A percentile compares a stretch with the other conserved stretches of the same genome.
Conservation (phyloP, 2,888 invertebrate species). For the Adelognathus sp. region DNA sequence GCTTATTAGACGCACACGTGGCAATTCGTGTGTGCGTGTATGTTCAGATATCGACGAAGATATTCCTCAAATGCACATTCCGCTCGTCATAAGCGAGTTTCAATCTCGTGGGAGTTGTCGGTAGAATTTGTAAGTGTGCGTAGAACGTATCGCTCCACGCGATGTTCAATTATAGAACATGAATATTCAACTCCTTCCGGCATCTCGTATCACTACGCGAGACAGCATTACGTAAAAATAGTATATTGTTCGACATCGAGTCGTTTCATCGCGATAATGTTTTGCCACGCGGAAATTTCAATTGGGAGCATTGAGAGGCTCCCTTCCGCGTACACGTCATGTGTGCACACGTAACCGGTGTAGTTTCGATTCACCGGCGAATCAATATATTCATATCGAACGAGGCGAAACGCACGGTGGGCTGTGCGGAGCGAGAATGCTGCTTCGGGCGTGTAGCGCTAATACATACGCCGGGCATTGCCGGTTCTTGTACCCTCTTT, state of each 20-base stretch:
- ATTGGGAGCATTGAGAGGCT: background rate
- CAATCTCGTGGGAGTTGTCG: conserved; percentile 2
- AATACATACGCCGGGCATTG: conserved; percentile 24
- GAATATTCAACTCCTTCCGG: background rate
- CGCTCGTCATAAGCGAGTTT: background rate
- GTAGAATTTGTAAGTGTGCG: background rate
- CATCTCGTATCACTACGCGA: background rate
- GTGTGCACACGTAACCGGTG: conserved; percentile 10
- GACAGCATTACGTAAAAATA: background rate
- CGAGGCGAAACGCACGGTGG: conserved; percentile 1
- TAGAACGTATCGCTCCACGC: background rate
- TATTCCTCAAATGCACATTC: background rate
- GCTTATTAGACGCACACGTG: conserved; percentile 1
- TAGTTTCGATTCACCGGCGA: conserved; percentile 15
- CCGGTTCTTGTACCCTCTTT: background rate
- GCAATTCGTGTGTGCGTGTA: background rate
- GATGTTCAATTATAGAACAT: conserved; percentile 2
- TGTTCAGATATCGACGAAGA: background rate
- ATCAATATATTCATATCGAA: conserved; percentile 45
- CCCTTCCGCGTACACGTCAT: no score
- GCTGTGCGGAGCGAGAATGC: conserved; percentile 8
- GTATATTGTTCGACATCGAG: background rate
- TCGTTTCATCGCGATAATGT: background rate
- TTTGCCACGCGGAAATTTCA: conserved; percentile 3
- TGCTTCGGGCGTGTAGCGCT: conserved; percentile 38